Conservation (phyloP, 2,888 invertebrate genomes). For the Athalia cordata region DNA sequence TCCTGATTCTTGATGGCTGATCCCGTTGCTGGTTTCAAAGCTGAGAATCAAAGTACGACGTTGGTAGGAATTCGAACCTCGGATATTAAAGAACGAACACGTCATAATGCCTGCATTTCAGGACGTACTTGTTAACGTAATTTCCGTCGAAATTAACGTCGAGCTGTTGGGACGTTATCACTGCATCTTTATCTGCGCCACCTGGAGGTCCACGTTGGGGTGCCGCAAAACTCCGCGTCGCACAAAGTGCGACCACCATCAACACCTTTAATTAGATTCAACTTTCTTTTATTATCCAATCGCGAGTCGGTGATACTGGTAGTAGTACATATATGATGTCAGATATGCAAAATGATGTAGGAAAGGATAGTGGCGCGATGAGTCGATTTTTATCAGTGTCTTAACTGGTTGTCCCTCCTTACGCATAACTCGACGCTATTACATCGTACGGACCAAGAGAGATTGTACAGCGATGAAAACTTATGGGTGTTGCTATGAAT, state of each 20-base stretch:
- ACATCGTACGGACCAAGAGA: slow-evolving; percentile 64
- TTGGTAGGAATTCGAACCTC: not conserved
- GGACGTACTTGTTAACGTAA: slow-evolving; percentile 70
- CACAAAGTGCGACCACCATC: slow-evolving; percentile 66
- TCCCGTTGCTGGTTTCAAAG: slow-evolving; percentile 75
- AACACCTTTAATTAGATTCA: slow-evolving; percentile 59
- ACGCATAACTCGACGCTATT: slow-evolving; percentile 58
- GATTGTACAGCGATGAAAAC: slow-evolving; percentile 65
- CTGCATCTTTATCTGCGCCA: slow-evolving; percentile 69
- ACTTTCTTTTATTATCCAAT: not conserved
- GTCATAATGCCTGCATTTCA: not conserved
- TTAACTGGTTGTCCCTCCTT: not conserved
- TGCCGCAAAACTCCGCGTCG: slow-evolving; percentile 64
- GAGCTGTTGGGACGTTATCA: slow-evolving; percentile 70
- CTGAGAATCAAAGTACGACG: slow-evolving; percentile 55
- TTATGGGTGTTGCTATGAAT: slow-evolving; percentile 17
- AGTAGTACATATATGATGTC: not conserved
- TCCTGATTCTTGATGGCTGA: slow-evolving; percentile 73
- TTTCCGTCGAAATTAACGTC: slow-evolving; percentile 71
- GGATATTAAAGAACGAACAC: not conserved
- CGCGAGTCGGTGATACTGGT: no score
- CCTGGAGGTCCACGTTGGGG: slow-evolving; percentile 63
- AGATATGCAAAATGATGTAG: no score
- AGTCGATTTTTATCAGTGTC: not conserved
- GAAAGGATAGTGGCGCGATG: not conserved